These are phyloP conservation scores for Macrophya annulata DNA, from an alignment of 2,888 invertebrate species.

Conservation along the genomic window DNA sequence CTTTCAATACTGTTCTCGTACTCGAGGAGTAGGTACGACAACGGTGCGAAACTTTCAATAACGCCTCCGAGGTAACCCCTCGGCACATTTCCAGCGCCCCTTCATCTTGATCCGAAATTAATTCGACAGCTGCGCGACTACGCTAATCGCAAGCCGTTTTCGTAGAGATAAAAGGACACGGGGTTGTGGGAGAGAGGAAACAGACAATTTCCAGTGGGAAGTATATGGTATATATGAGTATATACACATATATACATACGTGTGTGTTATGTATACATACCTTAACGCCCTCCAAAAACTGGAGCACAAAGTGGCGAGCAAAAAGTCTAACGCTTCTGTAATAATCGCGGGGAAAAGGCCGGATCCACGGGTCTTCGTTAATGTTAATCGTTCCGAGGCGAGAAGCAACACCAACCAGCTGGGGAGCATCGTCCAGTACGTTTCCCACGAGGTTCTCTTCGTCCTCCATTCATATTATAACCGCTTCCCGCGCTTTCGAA, in stretches of 20 bases:
- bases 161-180: slow-evolving; percentile 56
- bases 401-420: slow-evolving; percentile 26
- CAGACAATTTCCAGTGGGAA: slow-evolving; percentile 18
- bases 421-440: slow-evolving; percentile 29
- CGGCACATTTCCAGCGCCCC: slow-evolving; percentile 17
- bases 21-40: slow-evolving; percentile 26
- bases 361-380: slow-evolving; percentile 41
- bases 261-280: slow-evolving; percentile 3
- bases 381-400: slow-evolving; percentile 18
- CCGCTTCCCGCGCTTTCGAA: not conserved
- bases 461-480: not conserved
- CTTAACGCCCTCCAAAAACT: not conserved
- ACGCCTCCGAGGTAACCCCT: slow-evolving; percentile 35
- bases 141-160: slow-evolving; percentile 48
- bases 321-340: slow-evolving; percentile 7
- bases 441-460: slow-evolving; percentile 30
- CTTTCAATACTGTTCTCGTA: slow-evolving; percentile 28
- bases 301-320: not conserved
- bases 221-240: not conserved
- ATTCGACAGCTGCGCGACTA: slow-evolving; percentile 48
- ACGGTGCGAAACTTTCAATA: slow-evolving; percentile 51
- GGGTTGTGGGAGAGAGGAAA: slow-evolving; percentile 59
- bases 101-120: slow-evolving; percentile 53
- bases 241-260: not conserved
- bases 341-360: slow-evolving; percentile 31